Evolutionary conservation across 2,888 invertebrate genomes (phyloP).

Genomic region (Clitarchus hookeri): DNA sequence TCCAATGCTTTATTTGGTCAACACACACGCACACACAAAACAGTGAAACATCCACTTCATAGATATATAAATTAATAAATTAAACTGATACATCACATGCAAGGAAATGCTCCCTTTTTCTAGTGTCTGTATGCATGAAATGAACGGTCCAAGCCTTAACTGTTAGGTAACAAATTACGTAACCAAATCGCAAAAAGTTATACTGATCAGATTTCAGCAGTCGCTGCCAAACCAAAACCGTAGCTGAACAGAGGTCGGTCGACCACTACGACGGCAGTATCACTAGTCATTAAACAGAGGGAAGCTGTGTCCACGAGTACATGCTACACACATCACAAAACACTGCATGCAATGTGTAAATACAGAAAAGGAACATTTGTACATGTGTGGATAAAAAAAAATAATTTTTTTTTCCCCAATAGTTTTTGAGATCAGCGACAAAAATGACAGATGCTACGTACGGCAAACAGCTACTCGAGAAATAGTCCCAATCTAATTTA

Average conservation of each 20-base stretch:
- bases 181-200: too few relatives aligned
- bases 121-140: not conserved
- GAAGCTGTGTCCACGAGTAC: not conserved
- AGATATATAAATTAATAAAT: not conserved
- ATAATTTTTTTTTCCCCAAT: too few relatives aligned
- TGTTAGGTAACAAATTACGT: too few relatives aligned
- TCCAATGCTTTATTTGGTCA: slow-evolving; percentile 6
- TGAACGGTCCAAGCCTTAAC: too few relatives aligned
- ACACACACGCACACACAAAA: not conserved
- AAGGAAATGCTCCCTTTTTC: not conserved
- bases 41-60: slow-evolving; percentile 14
- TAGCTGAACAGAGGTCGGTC: too few relatives aligned
- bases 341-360: not conserved
- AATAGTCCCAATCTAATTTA: not conserved
- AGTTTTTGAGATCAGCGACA: not conserved
- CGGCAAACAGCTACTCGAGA: not conserved
- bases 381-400: not conserved
- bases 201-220: too few relatives aligned
- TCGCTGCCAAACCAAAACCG: too few relatives aligned
- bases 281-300: too few relatives aligned
- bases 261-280: too few relatives aligned
- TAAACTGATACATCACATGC: not conserved
- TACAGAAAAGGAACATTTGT: too few relatives aligned
- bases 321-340: not conserved
- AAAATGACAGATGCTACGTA: not conserved